Conservation (phyloP, 2,113 vertebrate species). For the Sinocyclocheilus anophthalmus region DNA sequence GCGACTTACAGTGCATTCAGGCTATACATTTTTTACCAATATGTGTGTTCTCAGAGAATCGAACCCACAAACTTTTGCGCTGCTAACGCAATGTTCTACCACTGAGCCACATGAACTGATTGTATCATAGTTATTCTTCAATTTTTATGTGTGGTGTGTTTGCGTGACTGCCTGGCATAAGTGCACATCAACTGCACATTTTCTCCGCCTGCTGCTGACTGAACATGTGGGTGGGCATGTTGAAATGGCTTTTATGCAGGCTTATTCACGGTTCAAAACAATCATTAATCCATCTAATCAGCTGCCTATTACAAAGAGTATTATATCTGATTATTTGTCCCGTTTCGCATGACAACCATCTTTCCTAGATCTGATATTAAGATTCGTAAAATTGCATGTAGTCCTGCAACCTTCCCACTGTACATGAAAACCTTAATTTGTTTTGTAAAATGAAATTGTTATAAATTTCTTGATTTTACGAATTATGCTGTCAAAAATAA, state of each 20-base stretch:
- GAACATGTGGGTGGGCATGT: conserved; percentile 27
- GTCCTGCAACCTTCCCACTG: neutral
- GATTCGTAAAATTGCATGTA: neutral
- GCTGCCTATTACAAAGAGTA: neutral
- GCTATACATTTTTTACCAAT: no score
- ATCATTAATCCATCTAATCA: conserved; percentile 17
- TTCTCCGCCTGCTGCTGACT: conserved; percentile 4
- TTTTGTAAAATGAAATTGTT: neutral
- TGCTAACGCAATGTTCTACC: no score
- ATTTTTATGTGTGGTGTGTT: no score
- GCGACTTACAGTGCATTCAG: no score
- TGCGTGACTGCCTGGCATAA: neutral
- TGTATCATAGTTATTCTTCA: neutral
- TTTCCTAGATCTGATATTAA: neutral
- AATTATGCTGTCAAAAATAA: neutral
- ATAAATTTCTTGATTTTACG: neutral
- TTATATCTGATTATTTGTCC: neutral
- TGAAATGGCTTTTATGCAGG: conserved; percentile 10
- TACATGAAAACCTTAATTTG: neutral
- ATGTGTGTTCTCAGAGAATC: no score
- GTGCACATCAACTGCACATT: conserved; percentile 6
- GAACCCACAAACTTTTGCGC: no score
- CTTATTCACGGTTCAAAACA: neutral
- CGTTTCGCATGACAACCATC: neutral
- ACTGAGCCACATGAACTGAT: no score